Evolutionary conservation across 2,888 invertebrate species (phyloP), one percentile per base, ranked within the genome.

Genomic region (Drosophila anceps): DNA sequence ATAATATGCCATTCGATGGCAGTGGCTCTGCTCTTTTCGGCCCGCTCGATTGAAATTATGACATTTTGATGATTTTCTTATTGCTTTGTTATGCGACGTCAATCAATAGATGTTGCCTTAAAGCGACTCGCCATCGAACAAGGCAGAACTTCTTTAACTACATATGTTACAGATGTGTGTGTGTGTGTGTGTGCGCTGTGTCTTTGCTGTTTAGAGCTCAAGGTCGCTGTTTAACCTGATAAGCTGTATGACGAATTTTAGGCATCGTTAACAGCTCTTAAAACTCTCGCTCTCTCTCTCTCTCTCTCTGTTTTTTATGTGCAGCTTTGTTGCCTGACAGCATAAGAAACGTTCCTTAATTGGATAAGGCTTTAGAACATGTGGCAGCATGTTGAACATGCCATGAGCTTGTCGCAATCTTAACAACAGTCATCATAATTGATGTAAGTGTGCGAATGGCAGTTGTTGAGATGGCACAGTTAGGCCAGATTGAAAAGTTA

Each of bases 11-110:
- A 82, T 77, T 82, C 27, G 10, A 4, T 35, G 79, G 82, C 77
- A 68, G 65, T 44, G 15, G 68, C 68, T 53, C 37, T 69, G 59
- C 51, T 27, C 43, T 65, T 31, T 41, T 46, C 39, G 18, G 41
- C 27, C 51, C 39, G 48, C 60, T 67, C 74, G 75, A 86, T 86
- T 87, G 86, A 87, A 86, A 91, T 91, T 91, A 92, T 91, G 90
- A 88, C 91, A 90, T 91, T 92, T 92, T 91, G 91, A 92, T 90
- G 90, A 92, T 89, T 89, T 92, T 86, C 90, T 89, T 88, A 91
- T 91, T 90, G 91, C 82, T 90, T 91, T 84, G 81, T 88, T 91
- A 90, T 84, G 73, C 66, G 27, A 24, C 68, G 48, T 63, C 63
- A 83, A 84, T 80, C 83, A 73, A 83, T 88, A 62, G 18, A 33